Conservation (phyloP, 2,797 vertebrate genomes). For the Halcyon smyrnensis region DNA sequence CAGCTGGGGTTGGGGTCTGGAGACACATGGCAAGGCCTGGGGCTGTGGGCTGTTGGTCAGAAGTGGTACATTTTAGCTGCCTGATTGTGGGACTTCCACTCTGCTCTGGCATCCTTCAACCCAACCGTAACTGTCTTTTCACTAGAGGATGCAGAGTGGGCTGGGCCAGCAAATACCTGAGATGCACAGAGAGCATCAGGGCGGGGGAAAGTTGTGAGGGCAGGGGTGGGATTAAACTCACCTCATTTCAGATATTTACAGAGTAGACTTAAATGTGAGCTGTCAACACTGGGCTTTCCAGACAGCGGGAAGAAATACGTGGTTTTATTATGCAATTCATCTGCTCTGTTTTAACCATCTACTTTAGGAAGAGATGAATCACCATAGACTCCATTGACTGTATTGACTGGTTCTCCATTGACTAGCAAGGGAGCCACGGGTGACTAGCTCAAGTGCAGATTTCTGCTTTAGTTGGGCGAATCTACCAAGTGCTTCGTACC, state of each 20-base stretch:
- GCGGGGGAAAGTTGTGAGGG: neutral
- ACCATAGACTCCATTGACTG: neutral
- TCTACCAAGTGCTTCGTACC: neutral
- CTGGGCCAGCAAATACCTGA: neutral
- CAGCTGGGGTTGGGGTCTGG: accelerated
- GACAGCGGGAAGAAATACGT: neutral
- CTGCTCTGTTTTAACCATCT: conserved; percentile 16
- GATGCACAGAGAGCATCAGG: neutral
- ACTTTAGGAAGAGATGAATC: conserved; percentile 37
- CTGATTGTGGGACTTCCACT: neutral
- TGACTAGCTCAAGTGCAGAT: conserved; percentile 7
- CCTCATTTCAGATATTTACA: neutral
- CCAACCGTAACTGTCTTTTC: neutral
- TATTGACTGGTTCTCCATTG: conserved; percentile 39
- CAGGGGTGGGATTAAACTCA: neutral
- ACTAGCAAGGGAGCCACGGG: neutral
- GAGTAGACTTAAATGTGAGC: neutral
- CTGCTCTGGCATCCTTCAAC: neutral
- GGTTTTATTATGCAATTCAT: conserved; percentile 24
- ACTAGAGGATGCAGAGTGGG: accelerated
- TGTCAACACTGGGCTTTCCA: neutral
- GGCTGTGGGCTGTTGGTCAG: neutral
- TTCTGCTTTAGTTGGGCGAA: neutral
- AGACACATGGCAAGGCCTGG: neutral
- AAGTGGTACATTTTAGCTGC: neutral